These are phyloP conservation scores for Leptodactylus fuscus DNA, from an alignment of 2,113 vertebrate species.

Conservation along the genomic window DNA sequence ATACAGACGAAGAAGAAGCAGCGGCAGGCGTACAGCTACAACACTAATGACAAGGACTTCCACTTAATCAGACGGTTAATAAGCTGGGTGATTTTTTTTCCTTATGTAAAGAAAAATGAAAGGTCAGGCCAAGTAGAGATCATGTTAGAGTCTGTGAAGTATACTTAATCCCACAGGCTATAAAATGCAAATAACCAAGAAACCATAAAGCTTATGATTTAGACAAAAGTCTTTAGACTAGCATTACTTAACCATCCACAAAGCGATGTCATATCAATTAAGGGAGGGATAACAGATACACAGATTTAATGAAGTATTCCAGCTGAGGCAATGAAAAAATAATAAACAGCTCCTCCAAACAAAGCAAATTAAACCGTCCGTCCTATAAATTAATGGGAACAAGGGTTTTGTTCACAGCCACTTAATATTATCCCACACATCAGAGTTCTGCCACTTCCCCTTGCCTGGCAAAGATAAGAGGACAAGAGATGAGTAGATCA, in stretches of 20 bases:
- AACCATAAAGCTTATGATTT: conserved; percentile 53
- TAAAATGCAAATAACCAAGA: conserved; percentile 54
- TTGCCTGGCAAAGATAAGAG: background rate
- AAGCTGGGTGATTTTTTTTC: conserved; percentile 39
- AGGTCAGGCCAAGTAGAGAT: conserved; percentile 48
- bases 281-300: conserved; percentile 48
- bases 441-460: background rate
- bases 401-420: background rate
- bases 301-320: conserved; percentile 53
- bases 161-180: conserved; percentile 55
- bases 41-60: conserved; percentile 29
- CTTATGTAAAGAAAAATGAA: too few species aligned
- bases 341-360: conserved; percentile 44
- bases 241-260: conserved; percentile 47
- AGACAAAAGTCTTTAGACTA: conserved; percentile 53
- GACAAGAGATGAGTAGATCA: background rate
- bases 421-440: conserved; percentile 27
- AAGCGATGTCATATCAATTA: conserved; percentile 39
- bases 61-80: conserved; percentile 52
- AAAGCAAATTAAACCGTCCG: conserved; percentile 33
- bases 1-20: background rate
- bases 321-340: conserved; percentile 52
- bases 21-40: too few species aligned
- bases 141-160: conserved; percentile 20
- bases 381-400: conserved; percentile 42